Evolutionary conservation across 1,140 invertebrate genomes (phyloP), one percentile per base, ranked within the genome.

Genomic region (Ceratosolen solmsi): DNA sequence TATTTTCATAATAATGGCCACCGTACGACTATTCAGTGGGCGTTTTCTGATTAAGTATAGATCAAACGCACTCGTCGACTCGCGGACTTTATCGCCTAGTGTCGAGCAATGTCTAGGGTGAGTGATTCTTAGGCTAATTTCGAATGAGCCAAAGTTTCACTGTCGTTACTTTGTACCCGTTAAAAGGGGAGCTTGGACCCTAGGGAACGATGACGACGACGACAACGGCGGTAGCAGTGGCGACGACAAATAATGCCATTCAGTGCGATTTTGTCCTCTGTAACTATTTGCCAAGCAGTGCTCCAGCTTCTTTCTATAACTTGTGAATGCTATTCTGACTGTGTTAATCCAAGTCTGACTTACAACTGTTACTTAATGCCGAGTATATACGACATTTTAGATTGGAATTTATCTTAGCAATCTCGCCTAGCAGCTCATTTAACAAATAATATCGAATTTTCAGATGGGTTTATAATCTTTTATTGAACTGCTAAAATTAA

Each of bases 1-100:
- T 65, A 56, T 63, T 73, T 80, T 73, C 70, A 70, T 63, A 60
- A 80, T 80, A 73, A 73, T 80, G 60, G 70, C 38, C 79, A 11
- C 41, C 70, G 38, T 27, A 36, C 38, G 58, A 38, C 63, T 15
- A 73, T 73, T 73, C 46, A 73, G 63, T 80, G 46, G 3, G 20
- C 27, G 22, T 3, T n/a, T 20, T n/a, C 60, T 15, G 60, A 80
- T 76, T 68, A 70, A 81, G 68, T 81, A 81, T 70, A 54, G 72
- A 76, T 75, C 80, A 49, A 56, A 70, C 54, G 41, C 70, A 51
- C 79, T 22, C 56, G 11, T 72, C 15, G 71, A 0, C 71, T 17
- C 56, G 54, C 22, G 9, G 13, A 75, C 51, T 74, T 74, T 56
- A 30, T 36, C 27, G 49, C 30, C 49, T 33, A 4, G 46, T 17